Base-by-base conservation (phyloP, 2,113 vertebrate genomes). In the Ranitomeya imitator region DNA sequence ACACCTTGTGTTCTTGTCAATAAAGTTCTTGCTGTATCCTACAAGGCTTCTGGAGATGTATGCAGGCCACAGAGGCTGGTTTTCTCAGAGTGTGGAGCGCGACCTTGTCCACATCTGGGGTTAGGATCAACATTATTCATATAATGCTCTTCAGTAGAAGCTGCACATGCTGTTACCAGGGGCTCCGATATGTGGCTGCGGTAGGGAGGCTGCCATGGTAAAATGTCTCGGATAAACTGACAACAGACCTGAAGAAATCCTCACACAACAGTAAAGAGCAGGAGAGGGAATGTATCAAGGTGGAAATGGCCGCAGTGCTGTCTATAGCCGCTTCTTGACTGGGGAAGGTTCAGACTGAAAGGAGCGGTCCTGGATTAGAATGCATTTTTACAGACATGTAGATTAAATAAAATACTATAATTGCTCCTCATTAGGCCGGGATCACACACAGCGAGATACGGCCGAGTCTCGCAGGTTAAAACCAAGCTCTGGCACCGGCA, bases 101-200 rank as follows among this genome's bases (percentile, higher is more conserved):
- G 89, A 92, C 16, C 91, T 92, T 12, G 89, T 89, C 90, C 71
- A 76, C 54, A 77, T 94, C 16, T 96, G 95, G 95, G 95, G 95
- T 96, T 92, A 92, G 93, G 8, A 51, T 31, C 4, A 73, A 13
- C 31, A 2, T 15, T 69, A 16, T 14, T 14, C 0, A 37, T 74
- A 18, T 74, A 19, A 11, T 26, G n/a, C 11, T 16, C 14, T 73
- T 73, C n/a, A 14, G 10, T 69, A 37, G 69, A 31, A 73, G 6
- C 14, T 73, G 23, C 14, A 37, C 37, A 45, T 45, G 37, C 3
- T 45, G 37, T 45, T 45, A 45, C 37, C 37, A 3, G 37, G 37
- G 37, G 37, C 37, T 2, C 37, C 37, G 37, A 5, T 45, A 45
- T 45, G 37, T 45, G 37, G 37, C 37, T 3, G 37, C 37, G 3